A percentile compares a stretch with the other conserved stretches of the same genome.
Evolutionary conservation across 1,140 invertebrate species (phyloP).

Genomic region (Drosophila ficusphila): DNA sequence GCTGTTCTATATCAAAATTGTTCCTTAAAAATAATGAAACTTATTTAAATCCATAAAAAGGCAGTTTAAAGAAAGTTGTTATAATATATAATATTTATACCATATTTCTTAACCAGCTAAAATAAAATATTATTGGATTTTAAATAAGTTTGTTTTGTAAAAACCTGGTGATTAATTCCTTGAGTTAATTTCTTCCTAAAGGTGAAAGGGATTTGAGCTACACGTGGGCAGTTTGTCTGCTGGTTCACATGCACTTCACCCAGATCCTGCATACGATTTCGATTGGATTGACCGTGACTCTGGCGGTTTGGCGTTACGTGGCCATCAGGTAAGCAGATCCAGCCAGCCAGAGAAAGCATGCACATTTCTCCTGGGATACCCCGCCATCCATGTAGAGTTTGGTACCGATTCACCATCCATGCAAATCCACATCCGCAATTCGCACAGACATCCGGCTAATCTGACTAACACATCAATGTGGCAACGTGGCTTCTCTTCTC

Average conservation of each 20-base stretch:
- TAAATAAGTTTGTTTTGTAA: too few relatives aligned
- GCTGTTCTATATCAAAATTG: too few relatives aligned
- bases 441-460: constrained; percentile 35
- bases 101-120: too few relatives aligned
- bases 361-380: background rate
- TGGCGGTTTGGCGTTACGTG: constrained; percentile 87
- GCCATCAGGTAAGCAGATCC: constrained; percentile 76
- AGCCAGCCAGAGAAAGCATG: constrained; percentile 25
- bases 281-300: constrained; percentile 93
- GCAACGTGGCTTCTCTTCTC: constrained; percentile 64
- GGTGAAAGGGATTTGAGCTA: constrained; percentile 87
- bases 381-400: constrained; percentile 26
- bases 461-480: constrained; percentile 51
- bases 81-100: too few relatives aligned
- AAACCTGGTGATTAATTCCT: background rate
- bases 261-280: constrained; percentile 93
- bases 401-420: constrained; percentile 7
- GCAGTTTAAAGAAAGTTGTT: too few relatives aligned
- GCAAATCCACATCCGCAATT: constrained; percentile 13
- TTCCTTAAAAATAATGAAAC: too few relatives aligned
- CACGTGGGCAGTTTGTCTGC: constrained; percentile 89
- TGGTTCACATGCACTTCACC: constrained; percentile 92
- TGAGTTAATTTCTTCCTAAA: constrained; percentile 4
- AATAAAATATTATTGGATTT: too few relatives aligned
- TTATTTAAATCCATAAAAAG: too few relatives aligned